Evolutionary conservation across 2,797 vertebrate genomes (phyloP).

Genomic region (Mormyrus hasselquistii): DNA sequence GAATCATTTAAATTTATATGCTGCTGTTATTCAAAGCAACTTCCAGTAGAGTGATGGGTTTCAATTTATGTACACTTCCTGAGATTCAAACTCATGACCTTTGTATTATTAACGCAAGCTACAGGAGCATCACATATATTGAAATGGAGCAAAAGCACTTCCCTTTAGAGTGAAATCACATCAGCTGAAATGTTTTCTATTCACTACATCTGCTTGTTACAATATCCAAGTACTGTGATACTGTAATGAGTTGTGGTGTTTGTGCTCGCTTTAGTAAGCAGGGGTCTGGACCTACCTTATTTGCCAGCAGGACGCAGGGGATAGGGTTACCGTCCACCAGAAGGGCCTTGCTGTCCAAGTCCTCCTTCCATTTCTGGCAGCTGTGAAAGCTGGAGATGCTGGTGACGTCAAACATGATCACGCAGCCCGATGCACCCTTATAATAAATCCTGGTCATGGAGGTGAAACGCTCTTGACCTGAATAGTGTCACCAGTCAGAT

Average conservation of each 20-base stretch:
- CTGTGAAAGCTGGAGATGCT: slow-evolving; percentile 64
- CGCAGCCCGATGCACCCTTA: slow-evolving; percentile 68
- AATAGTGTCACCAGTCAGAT: background rate
- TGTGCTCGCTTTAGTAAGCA: background rate
- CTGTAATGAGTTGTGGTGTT: background rate
- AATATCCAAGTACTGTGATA: background rate
- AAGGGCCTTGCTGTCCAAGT: slow-evolving; percentile 72
- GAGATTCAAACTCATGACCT: background rate
- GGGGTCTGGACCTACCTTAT: slow-evolving; percentile 60
- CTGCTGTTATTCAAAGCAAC: background rate
- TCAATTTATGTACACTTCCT: background rate
- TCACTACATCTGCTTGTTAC: background rate
- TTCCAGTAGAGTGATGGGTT: background rate
- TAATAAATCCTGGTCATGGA: slow-evolving; percentile 85
- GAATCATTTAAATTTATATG: background rate
- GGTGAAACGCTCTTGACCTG: slow-evolving; percentile 79
- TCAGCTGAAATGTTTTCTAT: background rate
- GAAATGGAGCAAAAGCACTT: background rate
- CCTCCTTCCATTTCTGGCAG: slow-evolving; percentile 76
- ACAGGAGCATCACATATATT: background rate
- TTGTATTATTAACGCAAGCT: background rate
- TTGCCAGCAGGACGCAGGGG: slow-evolving; percentile 79
- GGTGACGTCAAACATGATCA: slow-evolving; percentile 78
- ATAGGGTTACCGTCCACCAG: slow-evolving; percentile 59
- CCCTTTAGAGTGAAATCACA: background rate